Base-by-base conservation (phyloP, 1,140 invertebrate genomes). In the Carcinoscorpius rotundicauda region DNA sequence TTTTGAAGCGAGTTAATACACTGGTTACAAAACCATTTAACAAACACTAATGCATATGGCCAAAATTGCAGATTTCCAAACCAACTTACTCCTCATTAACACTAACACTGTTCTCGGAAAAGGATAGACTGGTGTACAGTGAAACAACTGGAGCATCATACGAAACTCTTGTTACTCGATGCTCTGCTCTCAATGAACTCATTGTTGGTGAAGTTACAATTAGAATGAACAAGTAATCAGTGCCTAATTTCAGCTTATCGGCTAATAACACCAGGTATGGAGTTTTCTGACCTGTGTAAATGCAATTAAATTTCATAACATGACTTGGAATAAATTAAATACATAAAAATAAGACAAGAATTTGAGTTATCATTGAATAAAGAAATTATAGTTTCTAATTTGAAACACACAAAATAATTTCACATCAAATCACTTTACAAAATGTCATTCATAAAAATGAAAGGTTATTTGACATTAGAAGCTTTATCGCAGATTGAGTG, bases 61-160 rank as follows among this genome's bases (percentile, higher is more conserved):
- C 4, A 57, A 6, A 5, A 51, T 10, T 4, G 59, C 3, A 57
- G 51, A 4, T n/a, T 57, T 49, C 3, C 49, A 9, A 57, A n/a
- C 61, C 4, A 51, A 29, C 48, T 62, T 60, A 66, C 66, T 48
- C 61, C 62, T 67, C 58, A 55, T 64, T 61, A n/a, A 58, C 63
- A 8, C 48, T 64, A 49, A 67, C 63, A 60, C 62, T 64, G 9
- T 51, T 4, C 10, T 67, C 52, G 11, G 58, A 57, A 53, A 67
- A 58, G 29, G n/a, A 29, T 29, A 62, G 62, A 64, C 64, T 60
- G 52, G 66, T 64, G 53, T 61, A 67, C 5, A 63, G 62, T 9
- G 66, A 61, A 50, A 67, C 63, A 51, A 67, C 29, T 6, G 66
- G 62, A 6, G 62, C 66, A 11, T 58, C 62, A 48, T 67, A 64